These are phyloP conservation scores for Cephus cinctus DNA, from an alignment of 1,140 invertebrate species.

Conservation along the genomic window DNA sequence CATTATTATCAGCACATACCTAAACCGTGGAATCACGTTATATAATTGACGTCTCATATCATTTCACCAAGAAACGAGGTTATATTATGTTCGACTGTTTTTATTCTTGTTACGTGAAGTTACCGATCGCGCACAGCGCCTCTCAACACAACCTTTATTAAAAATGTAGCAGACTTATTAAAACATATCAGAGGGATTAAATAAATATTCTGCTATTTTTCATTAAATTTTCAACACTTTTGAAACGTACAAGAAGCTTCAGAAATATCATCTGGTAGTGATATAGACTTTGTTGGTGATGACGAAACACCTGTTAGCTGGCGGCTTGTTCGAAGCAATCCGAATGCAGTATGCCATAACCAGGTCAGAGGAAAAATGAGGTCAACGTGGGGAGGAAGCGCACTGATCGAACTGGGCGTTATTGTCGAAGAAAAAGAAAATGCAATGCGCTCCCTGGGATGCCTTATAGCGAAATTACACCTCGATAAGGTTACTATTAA, in stretches of 20 bases:
- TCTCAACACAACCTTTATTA: too few species aligned
- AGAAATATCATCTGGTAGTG: too few species aligned
- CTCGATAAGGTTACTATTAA: too few species aligned
- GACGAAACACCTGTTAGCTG: slow-evolving; percentile 35
- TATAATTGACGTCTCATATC: not conserved
- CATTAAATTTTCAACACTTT: not conserved
- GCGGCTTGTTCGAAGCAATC: slow-evolving; percentile 30
- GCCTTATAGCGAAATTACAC: too few species aligned
- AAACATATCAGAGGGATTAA: too few species aligned
- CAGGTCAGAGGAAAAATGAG: slow-evolving; percentile 44
- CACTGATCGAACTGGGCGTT: too few species aligned
- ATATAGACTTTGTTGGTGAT: slow-evolving; percentile 25
- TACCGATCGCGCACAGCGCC: too few species aligned
- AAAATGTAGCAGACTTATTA: too few species aligned
- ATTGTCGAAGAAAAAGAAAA: too few species aligned
- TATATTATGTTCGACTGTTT: too few species aligned
- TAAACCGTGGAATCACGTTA: not conserved
- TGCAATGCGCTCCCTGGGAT: too few species aligned
- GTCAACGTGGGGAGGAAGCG: slow-evolving; percentile 37
- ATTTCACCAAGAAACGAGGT: not conserved
- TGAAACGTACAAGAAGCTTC: not conserved
- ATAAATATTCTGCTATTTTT: not conserved
- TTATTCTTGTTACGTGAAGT: too few species aligned
- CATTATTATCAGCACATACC: not conserved
- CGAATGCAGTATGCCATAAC: slow-evolving; percentile 24